These are phyloP conservation scores for Adoxophyes honmai DNA, from an alignment of 1,140 invertebrate species.

Conservation along the genomic window DNA sequence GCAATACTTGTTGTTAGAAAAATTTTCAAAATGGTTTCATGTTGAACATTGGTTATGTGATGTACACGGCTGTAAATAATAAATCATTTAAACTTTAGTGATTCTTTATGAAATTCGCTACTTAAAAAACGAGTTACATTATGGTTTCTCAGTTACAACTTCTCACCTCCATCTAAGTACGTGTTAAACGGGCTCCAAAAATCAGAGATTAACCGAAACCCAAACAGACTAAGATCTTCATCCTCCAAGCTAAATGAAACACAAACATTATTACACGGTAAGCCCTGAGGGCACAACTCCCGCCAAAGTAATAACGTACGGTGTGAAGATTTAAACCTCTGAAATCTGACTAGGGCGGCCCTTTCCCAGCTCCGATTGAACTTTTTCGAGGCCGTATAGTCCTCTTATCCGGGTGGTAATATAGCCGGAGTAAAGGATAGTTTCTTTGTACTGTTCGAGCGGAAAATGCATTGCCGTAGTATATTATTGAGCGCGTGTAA, in stretches of 20 bases:
- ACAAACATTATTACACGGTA: slow-evolving; percentile 36
- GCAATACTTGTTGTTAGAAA: too few relatives aligned
- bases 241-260: slow-evolving; percentile 25
- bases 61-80: too few relatives aligned
- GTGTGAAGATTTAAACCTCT: slow-evolving; percentile 36
- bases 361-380: slow-evolving; percentile 24
- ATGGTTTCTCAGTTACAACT: not conserved
- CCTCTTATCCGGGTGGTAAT: not conserved
- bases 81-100: too few relatives aligned
- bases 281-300: slow-evolving; percentile 19
- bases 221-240: slow-evolving; percentile 11
- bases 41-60: too few relatives aligned
- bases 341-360: slow-evolving; percentile 23
- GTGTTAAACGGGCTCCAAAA: slow-evolving; percentile 5
- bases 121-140: not conserved
- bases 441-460: not conserved
- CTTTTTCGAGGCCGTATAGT: slow-evolving; percentile 1
- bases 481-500: too few relatives aligned
- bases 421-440: not conserved
- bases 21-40: too few relatives aligned
- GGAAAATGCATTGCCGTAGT: not conserved
- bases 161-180: too few relatives aligned
- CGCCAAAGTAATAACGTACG: not conserved
- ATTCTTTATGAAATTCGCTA: too few relatives aligned
- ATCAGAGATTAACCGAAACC: not conserved